Evolutionary conservation across 1,140 invertebrate genomes (phyloP).

Genomic region (Colletes gigas): DNA sequence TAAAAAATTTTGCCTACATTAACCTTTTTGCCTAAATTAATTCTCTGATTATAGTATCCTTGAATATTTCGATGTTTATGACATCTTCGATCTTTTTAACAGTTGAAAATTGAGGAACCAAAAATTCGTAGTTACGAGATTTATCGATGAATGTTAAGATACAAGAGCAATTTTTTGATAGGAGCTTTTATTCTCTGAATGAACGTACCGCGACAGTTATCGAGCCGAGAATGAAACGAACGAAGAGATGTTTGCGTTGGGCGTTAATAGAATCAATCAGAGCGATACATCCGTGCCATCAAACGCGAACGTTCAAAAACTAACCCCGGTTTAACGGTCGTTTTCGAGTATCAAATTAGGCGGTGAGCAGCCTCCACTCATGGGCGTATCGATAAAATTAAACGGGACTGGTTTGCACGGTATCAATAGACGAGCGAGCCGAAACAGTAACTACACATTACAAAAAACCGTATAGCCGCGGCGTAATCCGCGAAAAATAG

Average conservation of each 20-base stretch:
- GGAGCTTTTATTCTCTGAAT: no score
- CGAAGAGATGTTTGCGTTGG: not conserved
- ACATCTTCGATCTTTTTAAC: no score
- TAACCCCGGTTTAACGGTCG: constrained; percentile 13
- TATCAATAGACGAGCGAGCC: constrained; percentile 5
- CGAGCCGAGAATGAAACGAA: not conserved
- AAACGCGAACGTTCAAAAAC: constrained; percentile 36
- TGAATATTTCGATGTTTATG: no score
- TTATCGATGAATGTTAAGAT: no score
- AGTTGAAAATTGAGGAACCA: no score
- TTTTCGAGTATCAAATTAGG: constrained; percentile 41
- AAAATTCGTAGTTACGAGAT: no score
- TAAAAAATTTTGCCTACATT: no score
- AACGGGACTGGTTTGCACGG: constrained; percentile 22
- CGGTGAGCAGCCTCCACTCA: not conserved
- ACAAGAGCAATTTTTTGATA: not conserved
- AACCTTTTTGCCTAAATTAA: no score
- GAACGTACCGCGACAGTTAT: not conserved
- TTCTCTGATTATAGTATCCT: no score
- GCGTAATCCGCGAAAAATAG: constrained; percentile 19
- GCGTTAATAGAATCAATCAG: constrained; percentile 23
- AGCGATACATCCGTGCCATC: constrained; percentile 14
- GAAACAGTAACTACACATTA: constrained; percentile 28
- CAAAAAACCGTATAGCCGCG: constrained; percentile 1
- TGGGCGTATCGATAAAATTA: constrained; percentile 27